Conservation (phyloP, 2,797 vertebrate species). For the Cryptoblepharus egeriae region DNA sequence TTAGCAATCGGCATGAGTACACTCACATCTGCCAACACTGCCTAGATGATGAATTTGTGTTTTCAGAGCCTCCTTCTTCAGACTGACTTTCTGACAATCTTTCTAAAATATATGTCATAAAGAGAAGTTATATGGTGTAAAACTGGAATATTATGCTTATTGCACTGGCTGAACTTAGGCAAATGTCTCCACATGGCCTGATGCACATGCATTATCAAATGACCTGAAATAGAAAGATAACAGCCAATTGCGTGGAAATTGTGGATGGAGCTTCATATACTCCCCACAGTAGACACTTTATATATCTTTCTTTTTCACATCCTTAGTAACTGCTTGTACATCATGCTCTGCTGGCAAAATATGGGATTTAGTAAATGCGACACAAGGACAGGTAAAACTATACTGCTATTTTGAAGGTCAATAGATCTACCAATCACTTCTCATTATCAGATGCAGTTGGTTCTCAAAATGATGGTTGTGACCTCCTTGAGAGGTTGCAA, state of each 20-base stretch:
- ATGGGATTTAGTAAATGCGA: background rate
- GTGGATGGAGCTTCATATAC: background rate
- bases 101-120: conserved; percentile 41
- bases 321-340: background rate
- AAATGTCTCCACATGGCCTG: background rate
- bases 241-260: no score
- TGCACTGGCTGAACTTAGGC: conserved; percentile 7
- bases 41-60: conserved; percentile 46
- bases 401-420: background rate
- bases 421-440: no score
- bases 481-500: no score
- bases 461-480: no score
- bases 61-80: conserved; percentile 43
- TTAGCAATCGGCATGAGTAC: conserved; percentile 24
- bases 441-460: no score
- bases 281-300: background rate
- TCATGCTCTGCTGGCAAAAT: background rate
- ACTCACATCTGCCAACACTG: conserved; percentile 44
- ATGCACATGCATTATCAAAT: no score
- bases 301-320: background rate
- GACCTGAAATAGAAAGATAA: no score
- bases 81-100: conserved; percentile 16
- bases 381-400: background rate
- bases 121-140: conserved; percentile 41
- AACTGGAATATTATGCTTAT: background rate